phyloP scores from a whole-genome alignment of 1,140 invertebrate genomes.

The Drosophila arizonae region DNA sequence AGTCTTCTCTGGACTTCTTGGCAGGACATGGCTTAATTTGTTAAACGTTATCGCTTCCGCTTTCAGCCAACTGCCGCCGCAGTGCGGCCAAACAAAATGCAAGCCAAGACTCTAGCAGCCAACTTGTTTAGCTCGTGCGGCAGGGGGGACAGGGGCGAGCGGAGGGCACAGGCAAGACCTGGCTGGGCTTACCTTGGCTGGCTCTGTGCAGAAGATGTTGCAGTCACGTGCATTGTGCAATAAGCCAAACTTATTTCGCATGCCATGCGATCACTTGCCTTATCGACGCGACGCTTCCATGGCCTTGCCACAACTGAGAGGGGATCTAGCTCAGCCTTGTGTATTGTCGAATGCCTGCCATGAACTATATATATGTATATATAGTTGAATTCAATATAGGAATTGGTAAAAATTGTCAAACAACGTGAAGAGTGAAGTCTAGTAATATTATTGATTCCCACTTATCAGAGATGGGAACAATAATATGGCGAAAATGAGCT shows the following conservation, averaged over 20 bases:
- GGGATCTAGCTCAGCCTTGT: background rate
- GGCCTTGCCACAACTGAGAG: constrained; percentile 48
- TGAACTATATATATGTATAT: background rate
- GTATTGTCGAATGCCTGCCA: background rate
- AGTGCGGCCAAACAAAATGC: constrained; percentile 52
- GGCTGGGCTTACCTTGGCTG: background rate
- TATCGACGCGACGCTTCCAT: constrained; percentile 51
- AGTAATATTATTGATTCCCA: background rate
- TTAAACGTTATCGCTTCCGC: constrained; percentile 76
- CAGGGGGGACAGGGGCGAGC: too few species aligned
- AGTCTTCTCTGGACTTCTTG: constrained; percentile 42
- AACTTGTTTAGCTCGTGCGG: constrained; percentile 45
- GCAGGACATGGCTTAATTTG: constrained; percentile 74
- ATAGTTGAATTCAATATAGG: background rate
- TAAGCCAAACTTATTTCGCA: constrained; percentile 68
- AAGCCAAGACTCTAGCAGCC: constrained; percentile 29
- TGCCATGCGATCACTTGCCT: constrained; percentile 54
- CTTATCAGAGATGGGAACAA: background rate
- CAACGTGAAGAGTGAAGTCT: background rate
- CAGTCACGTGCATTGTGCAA: constrained; percentile 69
- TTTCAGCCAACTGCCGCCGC: constrained; percentile 51
- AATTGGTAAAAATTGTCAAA: background rate
- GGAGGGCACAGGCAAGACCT: background rate
- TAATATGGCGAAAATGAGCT: too few species aligned
- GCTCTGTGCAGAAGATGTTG: constrained; percentile 5